Conservation (phyloP, 2,888 invertebrate species). For the Trissolcus brochymenae region DNA sequence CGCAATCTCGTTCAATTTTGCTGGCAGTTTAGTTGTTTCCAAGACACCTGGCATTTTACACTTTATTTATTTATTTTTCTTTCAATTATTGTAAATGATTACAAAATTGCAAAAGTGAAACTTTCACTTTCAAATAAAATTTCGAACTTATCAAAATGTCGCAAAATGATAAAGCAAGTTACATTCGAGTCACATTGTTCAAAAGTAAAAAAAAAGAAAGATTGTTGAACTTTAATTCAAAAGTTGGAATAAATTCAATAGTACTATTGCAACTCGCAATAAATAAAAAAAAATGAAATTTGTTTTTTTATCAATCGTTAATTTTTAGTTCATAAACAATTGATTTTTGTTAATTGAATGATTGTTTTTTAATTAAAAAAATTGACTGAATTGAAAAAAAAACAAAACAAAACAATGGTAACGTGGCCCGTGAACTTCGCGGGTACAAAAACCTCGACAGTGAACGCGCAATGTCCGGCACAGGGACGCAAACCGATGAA, state of each 20-base stretch:
- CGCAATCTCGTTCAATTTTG: constrained; percentile 6
- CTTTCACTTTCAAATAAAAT: not conserved
- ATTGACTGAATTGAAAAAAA: constrained; percentile 30
- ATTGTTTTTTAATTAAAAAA: not conserved
- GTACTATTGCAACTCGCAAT: no score
- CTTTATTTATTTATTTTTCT: no score
- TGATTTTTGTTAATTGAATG: no score
- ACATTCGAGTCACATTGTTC: not conserved
- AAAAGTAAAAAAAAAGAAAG: not conserved
- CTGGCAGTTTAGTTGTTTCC: not conserved
- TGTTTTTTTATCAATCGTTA: no score
- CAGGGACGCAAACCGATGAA: constrained; percentile 58
- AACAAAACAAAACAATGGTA: constrained; percentile 26
- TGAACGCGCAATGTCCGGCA: constrained; percentile 63
- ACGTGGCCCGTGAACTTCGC: constrained; percentile 65
- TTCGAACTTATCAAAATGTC: not conserved
- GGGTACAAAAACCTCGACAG: constrained; percentile 65
- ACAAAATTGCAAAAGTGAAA: no score
- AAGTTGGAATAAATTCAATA: not conserved
- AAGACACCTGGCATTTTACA: no score
- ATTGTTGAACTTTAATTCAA: not conserved
- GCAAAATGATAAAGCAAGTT: not conserved
- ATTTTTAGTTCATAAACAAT: no score
- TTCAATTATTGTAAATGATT: no score
- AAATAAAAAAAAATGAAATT: no score